Evolutionary conservation across 1,140 invertebrate species (phyloP), one percentile per base, ranked within the genome.

Genomic region (Camponotus vicinus): DNA sequence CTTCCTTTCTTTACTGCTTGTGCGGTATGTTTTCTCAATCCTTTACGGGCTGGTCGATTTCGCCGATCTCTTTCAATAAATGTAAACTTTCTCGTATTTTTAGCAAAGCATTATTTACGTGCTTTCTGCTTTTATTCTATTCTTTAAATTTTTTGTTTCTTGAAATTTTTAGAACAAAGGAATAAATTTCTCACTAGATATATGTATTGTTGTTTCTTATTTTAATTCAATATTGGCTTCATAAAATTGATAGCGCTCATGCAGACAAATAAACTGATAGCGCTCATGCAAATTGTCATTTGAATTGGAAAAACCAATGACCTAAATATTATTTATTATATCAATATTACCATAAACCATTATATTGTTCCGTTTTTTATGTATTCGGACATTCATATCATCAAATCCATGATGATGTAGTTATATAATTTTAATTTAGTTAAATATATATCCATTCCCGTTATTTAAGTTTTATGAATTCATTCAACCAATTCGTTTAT

Each of bases 11-110:
- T 76, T 42, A n/a, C 71, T 34, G 70, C 59, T 21, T n/a, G 15
- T 49, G 27, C 66, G 55, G 21, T 21, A 78, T 89, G 71, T 85
- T 89, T 85, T 57, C 42, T 61, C 85, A 21, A 70, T 76, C 34
- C 77, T 66, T 55, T 64, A 63, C 57, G 37, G 27, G 42, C 13
- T 40, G 27, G 52, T 67, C 40, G 9, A 67, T 45, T 18, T 45
- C 69, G 15, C n/a, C 64, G 34, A 4, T 4, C 27, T 45, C 49
- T 27, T 40, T 32, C 45, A 21, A 52, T 13, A 11, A 57, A 57
- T 1, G 8, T 80, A 70, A 61, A 49, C 67, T 73, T 57, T 40
- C 4, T 42, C 1, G 11, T 61, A 82, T 73, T 61, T 83, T 61
- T 73, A 13, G 45, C 21, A 13, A 57, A 45, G 11, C 32, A 63